Evolutionary conservation across 2,113 vertebrate species (phyloP).

Genomic region (Agelaius phoeniceus): DNA sequence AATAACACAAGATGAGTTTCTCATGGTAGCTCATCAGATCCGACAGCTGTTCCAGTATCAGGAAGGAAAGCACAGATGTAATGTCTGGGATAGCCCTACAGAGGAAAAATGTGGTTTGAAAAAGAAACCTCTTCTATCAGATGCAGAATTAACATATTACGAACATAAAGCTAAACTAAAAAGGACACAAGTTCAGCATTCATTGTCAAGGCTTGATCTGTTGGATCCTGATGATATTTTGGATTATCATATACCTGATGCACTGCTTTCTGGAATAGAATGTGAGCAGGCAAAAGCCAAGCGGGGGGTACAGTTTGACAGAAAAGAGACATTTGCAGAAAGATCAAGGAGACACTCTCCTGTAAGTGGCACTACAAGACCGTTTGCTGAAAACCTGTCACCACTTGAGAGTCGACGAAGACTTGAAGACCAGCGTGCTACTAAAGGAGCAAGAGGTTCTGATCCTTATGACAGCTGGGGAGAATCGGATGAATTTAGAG

Average conservation of each 20-base stretch:
- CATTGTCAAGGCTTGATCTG: conserved; percentile 80
- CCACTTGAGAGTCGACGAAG: conserved; percentile 76
- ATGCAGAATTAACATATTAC: conserved; percentile 89
- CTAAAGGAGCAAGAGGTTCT: conserved; percentile 76
- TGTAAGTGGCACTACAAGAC: conserved; percentile 73
- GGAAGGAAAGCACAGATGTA: conserved; percentile 90
- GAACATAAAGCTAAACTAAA: conserved; percentile 95
- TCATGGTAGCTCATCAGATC: conserved; percentile 93
- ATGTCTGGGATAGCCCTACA: conserved; percentile 81
- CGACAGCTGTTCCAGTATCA: conserved; percentile 95
- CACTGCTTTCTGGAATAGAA: conserved; percentile 77
- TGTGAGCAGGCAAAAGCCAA: conserved; percentile 80
- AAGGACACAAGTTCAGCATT: conserved; percentile 91
- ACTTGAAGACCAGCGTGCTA: conserved; percentile 76
- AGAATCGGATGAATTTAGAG: conserved; percentile 58
- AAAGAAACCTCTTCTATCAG: conserved; percentile 85
- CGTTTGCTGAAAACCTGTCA: conserved; percentile 76
- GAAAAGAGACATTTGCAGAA: conserved; percentile 78
- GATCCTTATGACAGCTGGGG: conserved; percentile 47
- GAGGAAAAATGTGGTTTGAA: conserved; percentile 81
- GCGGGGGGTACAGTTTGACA: conserved; percentile 76
- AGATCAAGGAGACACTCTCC: conserved; percentile 79
- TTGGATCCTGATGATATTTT: conserved; percentile 79
- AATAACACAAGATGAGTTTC: conserved; percentile 93
- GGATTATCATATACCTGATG: conserved; percentile 78